phyloP scores from a whole-genome alignment of 1,140 invertebrate species.

The Metaphire vulgaris region DNA sequence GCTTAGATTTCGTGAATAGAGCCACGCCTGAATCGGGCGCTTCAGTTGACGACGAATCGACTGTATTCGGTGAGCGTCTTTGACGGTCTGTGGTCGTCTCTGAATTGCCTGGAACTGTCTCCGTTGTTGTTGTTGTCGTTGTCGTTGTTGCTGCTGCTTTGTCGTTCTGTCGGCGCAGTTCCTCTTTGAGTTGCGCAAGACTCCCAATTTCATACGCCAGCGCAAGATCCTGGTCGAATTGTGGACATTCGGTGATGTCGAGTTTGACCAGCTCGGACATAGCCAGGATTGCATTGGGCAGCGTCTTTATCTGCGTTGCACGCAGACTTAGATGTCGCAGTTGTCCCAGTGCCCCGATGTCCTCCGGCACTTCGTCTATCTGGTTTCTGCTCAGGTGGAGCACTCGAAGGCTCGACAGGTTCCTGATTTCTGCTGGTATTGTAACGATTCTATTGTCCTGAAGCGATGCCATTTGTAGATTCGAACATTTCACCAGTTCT shows the following conservation, averaged over 20 bases:
- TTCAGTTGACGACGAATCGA: too few species aligned
- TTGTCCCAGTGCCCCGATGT: not conserved
- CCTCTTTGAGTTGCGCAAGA: not conserved
- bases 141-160: too few species aligned
- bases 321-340: slow-evolving; percentile 1
- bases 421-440: not conserved
- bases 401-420: not conserved
- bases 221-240: not conserved
- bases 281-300: not conserved
- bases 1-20: too few species aligned
- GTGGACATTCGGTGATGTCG: not conserved
- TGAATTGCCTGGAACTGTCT: too few species aligned
- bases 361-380: not conserved
- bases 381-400: not conserved
- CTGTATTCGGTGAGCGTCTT: too few species aligned
- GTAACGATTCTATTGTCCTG: not conserved
- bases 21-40: too few species aligned
- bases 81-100: too few species aligned
- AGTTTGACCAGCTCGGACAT: not conserved
- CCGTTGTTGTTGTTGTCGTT: too few species aligned
- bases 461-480: not conserved
- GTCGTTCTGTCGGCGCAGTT: too few species aligned
- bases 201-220: not conserved
- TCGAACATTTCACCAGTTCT: not conserved
- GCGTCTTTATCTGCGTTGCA: not conserved